Percentiles rank a stretch among this genome's conserved stretches.
Evolutionary conservation across 1,140 invertebrate species (phyloP).

Genomic region (Acyrthosiphon pisum): DNA sequence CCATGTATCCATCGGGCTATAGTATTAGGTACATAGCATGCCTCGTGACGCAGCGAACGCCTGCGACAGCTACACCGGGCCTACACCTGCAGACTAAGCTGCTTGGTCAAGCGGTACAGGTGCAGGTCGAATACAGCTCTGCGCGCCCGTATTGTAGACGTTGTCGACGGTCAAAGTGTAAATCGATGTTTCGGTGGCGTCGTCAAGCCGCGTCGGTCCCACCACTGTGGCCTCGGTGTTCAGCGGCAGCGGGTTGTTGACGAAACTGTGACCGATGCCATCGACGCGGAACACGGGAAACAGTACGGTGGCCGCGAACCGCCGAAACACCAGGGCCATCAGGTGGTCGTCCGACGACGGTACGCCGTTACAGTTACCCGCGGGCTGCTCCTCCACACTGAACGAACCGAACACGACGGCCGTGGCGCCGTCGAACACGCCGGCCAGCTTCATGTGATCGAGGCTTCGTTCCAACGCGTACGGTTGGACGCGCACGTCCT

Average conservation of each 20-base stretch:
- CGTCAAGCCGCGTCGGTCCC: not conserved
- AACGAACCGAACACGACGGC: not conserved
- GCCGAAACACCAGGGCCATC: not conserved
- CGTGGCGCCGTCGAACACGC: not conserved
- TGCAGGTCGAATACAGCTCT: too few species aligned
- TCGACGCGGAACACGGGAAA: not conserved
- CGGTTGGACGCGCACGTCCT: not conserved
- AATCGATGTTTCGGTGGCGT: too few species aligned
- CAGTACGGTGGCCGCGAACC: not conserved
- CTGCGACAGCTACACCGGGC: not conserved
- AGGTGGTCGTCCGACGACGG: not conserved
- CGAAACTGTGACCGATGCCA: not conserved
- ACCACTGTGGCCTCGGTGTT: not conserved
- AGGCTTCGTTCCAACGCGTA: not conserved
- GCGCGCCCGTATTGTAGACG: not conserved
- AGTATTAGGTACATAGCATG: too few species aligned
- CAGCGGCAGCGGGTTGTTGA: not conserved
- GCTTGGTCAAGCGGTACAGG: not conserved
- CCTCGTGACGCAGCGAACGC: too few species aligned
- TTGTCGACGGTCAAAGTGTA: conserved; percentile 8
- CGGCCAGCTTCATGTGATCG: not conserved
- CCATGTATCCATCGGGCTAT: too few species aligned
- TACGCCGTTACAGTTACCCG: too few species aligned
- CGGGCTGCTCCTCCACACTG: not conserved
- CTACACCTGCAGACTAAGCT: too few species aligned